Evolutionary conservation across 2,113 vertebrate genomes (phyloP).

Genomic region (Ciconia boyciana): DNA sequence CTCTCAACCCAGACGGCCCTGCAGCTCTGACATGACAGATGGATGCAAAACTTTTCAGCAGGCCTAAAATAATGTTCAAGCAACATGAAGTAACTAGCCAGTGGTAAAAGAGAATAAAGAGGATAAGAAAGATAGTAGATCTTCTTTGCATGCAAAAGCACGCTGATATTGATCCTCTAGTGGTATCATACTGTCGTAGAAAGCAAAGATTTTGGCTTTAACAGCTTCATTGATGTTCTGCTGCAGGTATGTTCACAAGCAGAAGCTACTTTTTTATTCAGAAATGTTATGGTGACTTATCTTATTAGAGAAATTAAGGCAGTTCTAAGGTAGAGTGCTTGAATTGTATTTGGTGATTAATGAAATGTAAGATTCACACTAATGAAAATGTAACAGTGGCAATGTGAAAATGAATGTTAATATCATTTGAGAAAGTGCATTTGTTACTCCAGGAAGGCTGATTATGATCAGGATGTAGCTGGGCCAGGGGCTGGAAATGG

Average conservation of each 20-base stretch:
- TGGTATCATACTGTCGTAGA: neutral
- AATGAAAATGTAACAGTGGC: neutral
- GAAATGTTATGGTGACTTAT: neutral
- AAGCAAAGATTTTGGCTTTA: neutral
- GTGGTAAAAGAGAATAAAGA: neutral
- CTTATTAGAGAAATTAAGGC: neutral
- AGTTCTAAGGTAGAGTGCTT: neutral
- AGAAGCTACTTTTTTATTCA: neutral
- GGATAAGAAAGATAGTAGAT: neutral
- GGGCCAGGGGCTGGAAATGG: neutral
- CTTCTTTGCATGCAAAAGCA: neutral
- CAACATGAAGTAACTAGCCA: neutral
- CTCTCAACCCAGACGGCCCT: neutral
- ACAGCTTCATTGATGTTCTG: neutral
- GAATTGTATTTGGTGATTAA: neutral
- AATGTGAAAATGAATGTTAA: neutral
- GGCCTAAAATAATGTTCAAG: neutral
- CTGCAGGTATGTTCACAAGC: neutral
- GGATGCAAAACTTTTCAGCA: neutral
- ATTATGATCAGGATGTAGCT: neutral
- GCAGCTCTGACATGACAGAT: accelerated
- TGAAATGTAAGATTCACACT: neutral
- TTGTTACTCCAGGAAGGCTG: neutral
- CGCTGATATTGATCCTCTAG: accelerated
- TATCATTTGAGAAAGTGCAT: neutral